These are phyloP conservation scores for Schizaphis graminum DNA, from an alignment of 2,888 invertebrate species.

Conservation along the genomic window DNA sequence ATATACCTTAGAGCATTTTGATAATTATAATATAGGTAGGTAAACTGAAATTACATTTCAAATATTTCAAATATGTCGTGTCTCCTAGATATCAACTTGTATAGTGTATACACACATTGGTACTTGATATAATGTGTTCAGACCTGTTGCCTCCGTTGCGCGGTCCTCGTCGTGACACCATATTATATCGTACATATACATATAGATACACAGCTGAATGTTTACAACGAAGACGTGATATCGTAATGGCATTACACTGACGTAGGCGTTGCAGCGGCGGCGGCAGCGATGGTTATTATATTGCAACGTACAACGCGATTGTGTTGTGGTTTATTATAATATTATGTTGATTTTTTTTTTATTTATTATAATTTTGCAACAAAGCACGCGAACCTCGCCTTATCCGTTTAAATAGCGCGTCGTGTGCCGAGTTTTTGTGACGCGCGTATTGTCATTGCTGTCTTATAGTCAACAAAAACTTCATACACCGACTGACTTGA, in stretches of 20 bases:
- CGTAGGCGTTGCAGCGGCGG: constrained; percentile 16
- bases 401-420: background rate
- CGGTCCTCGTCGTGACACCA: background rate
- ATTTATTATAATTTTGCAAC: background rate
- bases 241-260: background rate
- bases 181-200: background rate
- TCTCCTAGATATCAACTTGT: background rate
- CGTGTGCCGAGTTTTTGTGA: background rate
- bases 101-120: background rate
- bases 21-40: background rate
- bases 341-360: background rate
- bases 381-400: background rate
- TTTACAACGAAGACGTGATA: background rate
- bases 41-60: background rate
- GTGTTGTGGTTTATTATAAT: background rate
- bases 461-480: background rate
- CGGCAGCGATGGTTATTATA: background rate
- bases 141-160: background rate
- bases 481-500: background rate
- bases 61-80: background rate
- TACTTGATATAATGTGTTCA: background rate
- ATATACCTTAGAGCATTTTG: background rate
- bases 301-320: constrained; percentile 11
- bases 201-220: background rate
- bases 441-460: background rate